Evolutionary conservation across 2,113 vertebrate genomes (phyloP).

Genomic region (Spermophilus dauricus): DNA sequence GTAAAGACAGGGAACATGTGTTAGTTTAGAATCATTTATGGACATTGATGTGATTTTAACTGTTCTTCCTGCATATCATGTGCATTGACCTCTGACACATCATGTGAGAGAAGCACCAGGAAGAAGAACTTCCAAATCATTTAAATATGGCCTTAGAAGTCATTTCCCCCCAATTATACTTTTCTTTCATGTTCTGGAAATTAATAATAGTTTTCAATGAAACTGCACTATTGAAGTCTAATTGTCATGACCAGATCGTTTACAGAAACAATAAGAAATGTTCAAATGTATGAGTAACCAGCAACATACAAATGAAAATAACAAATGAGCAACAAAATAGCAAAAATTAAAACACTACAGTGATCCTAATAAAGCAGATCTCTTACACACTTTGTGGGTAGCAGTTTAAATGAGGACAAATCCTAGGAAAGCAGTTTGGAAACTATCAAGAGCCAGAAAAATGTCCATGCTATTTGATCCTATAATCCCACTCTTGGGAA

Average conservation of each 20-base stretch:
- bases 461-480: slow-evolving; percentile 11
- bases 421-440: not conserved
- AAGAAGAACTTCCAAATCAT: not conserved
- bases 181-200: slow-evolving; percentile 3
- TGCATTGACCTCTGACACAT: not conserved
- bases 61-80: not conserved
- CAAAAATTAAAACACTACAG: not conserved
- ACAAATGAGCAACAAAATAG: slow-evolving; percentile 15
- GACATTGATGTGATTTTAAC: not conserved
- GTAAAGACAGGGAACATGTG: not conserved
- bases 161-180: not conserved
- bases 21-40: slow-evolving; percentile 19
- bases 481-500: not conserved
- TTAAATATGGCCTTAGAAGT: not conserved
- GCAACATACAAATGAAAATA: slow-evolving; percentile 4
- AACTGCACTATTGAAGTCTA: not conserved
- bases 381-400: not conserved
- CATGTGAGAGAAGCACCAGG: not conserved
- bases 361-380: not conserved
- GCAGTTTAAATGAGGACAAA: not conserved
- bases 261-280: not conserved
- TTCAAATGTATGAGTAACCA: not conserved
- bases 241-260: not conserved
- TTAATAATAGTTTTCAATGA: slow-evolving; percentile 24
- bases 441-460: not conserved